phyloP scores from a whole-genome alignment of 2,888 invertebrate genomes.

The Pteria penguin region DNA sequence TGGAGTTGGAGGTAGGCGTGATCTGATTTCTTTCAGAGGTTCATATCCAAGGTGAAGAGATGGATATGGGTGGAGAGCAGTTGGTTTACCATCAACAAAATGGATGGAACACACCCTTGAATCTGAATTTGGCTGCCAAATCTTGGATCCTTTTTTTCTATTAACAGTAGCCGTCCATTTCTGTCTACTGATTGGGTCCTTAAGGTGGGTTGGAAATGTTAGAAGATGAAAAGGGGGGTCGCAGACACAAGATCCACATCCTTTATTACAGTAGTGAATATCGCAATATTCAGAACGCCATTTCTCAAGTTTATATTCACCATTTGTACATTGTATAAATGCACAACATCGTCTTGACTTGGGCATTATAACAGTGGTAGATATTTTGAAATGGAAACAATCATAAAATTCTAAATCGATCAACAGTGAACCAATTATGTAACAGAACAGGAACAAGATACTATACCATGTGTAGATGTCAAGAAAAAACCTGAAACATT shows the following conservation, averaged over 20 bases:
- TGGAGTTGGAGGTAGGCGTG: not conserved
- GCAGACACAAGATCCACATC: not conserved
- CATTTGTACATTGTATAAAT: too few relatives aligned
- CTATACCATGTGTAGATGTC: too few relatives aligned
- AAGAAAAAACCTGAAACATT: too few relatives aligned
- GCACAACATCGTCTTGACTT: too few relatives aligned
- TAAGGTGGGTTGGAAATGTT: conserved; percentile 7
- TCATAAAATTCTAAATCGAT: too few relatives aligned
- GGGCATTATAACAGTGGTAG: too few relatives aligned
- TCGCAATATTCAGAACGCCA: too few relatives aligned
- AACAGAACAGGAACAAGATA: too few relatives aligned
- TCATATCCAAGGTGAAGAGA: not conserved
- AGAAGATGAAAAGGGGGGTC: not conserved
- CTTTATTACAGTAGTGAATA: too few relatives aligned
- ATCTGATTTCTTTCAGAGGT: not conserved
- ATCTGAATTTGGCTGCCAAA: not conserved
- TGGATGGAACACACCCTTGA: not conserved
- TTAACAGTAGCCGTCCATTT: conserved; percentile 17
- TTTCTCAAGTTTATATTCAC: too few relatives aligned
- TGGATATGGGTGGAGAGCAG: not conserved
- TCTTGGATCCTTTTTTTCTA: not conserved
- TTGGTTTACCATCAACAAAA: not conserved
- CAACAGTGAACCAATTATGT: too few relatives aligned
- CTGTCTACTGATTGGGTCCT: not conserved
- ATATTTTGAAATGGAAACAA: too few relatives aligned